Evolutionary conservation across 2,113 vertebrate genomes (phyloP).

Genomic region (Paralichthys olivaceus): DNA sequence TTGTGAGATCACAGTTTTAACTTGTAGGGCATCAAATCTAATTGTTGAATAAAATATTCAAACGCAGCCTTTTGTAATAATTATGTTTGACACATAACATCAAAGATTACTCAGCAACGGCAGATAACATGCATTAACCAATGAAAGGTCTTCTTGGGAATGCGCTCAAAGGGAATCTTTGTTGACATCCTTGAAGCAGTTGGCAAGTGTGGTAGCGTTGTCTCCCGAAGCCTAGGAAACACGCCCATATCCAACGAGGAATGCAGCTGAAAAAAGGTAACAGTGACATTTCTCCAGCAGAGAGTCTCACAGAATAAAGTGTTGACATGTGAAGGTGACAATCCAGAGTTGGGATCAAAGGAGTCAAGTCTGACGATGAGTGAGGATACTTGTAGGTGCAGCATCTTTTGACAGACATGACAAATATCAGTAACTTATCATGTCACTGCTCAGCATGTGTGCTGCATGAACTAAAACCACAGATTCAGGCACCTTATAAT

Average conservation of each 20-base stretch:
- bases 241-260: conserved; percentile 42
- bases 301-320: conserved; percentile 13
- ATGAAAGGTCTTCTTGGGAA: conserved; percentile 3
- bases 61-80: not conserved
- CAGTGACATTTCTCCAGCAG: conserved; percentile 47
- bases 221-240: conserved; percentile 2
- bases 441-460: not conserved
- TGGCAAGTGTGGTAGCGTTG: conserved; percentile 9
- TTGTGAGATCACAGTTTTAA: not conserved
- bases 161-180: conserved; percentile 26
- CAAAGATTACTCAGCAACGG: conserved; percentile 25
- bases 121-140: not conserved
- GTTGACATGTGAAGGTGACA: conserved; percentile 15
- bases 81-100: conserved; percentile 10
- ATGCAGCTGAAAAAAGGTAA: conserved; percentile 27
- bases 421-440: conserved; percentile 3
- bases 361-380: conserved; percentile 22
- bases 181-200: conserved; percentile 37
- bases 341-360: conserved; percentile 10
- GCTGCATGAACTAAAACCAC: not conserved
- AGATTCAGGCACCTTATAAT: not conserved
- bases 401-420: conserved; percentile 19
- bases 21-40: not conserved
- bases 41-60: not conserved
- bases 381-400: conserved; percentile 8